Base-by-base conservation (phyloP, 2,797 vertebrate species). In the Tangara arthus region DNA sequence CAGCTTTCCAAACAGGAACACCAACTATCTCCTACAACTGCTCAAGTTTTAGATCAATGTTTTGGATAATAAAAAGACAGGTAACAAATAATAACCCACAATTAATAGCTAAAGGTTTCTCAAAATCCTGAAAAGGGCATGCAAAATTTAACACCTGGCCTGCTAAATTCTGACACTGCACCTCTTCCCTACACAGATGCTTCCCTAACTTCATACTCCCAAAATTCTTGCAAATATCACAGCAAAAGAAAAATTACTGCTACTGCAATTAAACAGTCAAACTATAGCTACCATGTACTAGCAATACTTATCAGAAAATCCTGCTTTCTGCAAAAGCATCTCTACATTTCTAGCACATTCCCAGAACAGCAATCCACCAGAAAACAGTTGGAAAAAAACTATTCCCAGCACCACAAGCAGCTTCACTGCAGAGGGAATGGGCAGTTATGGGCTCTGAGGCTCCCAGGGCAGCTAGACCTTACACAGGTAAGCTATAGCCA, bases 261-360 rank as follows among this genome's bases (percentile, higher is more conserved):
- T 82, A 46, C 18, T 49, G 30, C 27, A 68, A 44, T 46, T 78
- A 34, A 81, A 72, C 8, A 77, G 56, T 22, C 16, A 17, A 93
- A 28, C 66, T 42, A 42, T 1, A 42, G 12, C 27, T 53, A 85
- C 15, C 0, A 1, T 3, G 2, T 72, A 46, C 24, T 30, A n/a
- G 15, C 41, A 56, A 75, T 7, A 11, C 23, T 68, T 19, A 63
- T 4, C 44, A 68, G 35, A 28, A 50, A 90, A 47, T 8, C 6
- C 26, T 44, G 12, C n/a, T 72, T 37, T n/a, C 83, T 82, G 26
- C 44, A 61, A 87, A 82, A 30, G 1, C 17, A 39, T 30, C 32
- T 77, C 56, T 61, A 35, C 10, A 59, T 53, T 78, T 75, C 44
- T 42, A 80, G 44, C 64, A 69, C 23, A 19, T 27, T 77, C 17